phyloP scores from a whole-genome alignment of 2,113 vertebrate species.

The Nothobranchius furzeri region DNA sequence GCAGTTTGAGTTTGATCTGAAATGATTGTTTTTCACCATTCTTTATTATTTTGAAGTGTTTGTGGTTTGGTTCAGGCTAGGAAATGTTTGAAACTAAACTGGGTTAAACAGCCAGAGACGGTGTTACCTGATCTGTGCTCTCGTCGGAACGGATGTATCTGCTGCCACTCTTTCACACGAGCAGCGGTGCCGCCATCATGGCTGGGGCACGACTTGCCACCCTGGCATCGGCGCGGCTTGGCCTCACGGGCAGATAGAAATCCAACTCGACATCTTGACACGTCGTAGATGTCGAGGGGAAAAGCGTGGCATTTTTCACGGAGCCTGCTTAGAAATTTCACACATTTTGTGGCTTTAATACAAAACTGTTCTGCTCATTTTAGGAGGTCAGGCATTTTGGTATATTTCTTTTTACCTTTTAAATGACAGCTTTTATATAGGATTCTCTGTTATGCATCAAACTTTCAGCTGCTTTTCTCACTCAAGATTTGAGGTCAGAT shows the following conservation, averaged over 20 bases:
- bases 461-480: no score
- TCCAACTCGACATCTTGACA: slow-evolving; percentile 2
- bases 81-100: background rate
- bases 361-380: background rate
- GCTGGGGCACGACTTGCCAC: background rate
- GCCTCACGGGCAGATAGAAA: background rate
- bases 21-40: background rate
- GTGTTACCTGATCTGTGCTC: background rate
- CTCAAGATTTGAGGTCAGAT: no score
- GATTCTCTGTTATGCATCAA: no score
- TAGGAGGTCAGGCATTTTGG: no score
- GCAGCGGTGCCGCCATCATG: background rate
- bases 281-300: background rate
- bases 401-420: no score
- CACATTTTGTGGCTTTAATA: background rate
- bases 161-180: background rate
- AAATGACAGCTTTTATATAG: no score
- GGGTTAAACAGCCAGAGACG: background rate
- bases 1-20: background rate
- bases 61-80: background rate
- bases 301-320: background rate
- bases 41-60: no score
- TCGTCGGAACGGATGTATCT: background rate
- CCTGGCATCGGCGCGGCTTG: background rate
- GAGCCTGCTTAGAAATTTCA: background rate